phyloP scores from a whole-genome alignment of 2,113 vertebrate genomes.

The Ginglymostoma cirratum region DNA sequence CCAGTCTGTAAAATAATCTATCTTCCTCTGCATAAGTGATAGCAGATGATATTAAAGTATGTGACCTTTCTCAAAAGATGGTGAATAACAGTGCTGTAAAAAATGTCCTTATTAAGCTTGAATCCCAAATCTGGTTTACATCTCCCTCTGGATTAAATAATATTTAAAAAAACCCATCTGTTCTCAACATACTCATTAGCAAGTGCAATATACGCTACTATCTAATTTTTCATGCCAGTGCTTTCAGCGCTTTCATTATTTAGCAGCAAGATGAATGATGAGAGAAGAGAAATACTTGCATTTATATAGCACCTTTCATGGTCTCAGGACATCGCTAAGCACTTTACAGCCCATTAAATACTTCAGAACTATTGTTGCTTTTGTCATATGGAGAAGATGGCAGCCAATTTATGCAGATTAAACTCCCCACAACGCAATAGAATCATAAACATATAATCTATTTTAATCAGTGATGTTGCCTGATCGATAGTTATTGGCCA shows the following conservation, averaged over 20 bases:
- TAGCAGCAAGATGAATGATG: neutral
- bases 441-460: no score
- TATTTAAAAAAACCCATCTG: neutral
- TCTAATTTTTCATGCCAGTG: neutral
- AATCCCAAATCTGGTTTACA: neutral
- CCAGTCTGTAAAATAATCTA: neutral
- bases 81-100: neutral
- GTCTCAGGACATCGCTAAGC: neutral
- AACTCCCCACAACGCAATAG: neutral
- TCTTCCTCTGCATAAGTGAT: neutral
- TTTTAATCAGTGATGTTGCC: no score
- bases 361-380: neutral
- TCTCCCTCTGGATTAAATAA: neutral
- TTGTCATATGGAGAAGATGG: neutral
- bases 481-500: neutral
- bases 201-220: neutral
- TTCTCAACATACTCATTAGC: neutral
- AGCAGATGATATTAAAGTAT: conserved; percentile 12
- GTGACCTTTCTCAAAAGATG: conserved; percentile 21
- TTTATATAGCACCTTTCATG: neutral
- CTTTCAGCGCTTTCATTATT: neutral
- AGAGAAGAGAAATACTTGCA: neutral
- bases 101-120: neutral
- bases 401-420: neutral
- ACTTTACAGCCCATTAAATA: neutral